Conservation (phyloP, 64 coral and sea anemone genomes). For the Dendronephthya gigantea region DNA sequence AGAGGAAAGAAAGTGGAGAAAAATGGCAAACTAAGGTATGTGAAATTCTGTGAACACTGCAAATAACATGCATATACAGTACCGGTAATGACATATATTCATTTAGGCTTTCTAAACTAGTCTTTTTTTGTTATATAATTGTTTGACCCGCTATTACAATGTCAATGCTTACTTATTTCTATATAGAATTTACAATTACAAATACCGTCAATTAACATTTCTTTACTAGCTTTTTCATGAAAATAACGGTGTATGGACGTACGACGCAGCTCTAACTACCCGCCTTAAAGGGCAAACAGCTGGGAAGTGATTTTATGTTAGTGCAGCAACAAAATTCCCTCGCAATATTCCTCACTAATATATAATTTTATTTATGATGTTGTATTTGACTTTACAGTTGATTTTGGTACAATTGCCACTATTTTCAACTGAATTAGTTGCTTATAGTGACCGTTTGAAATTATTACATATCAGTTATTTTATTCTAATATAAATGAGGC, state of each 20-base stretch:
- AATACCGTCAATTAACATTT: background rate
- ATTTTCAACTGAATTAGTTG: no score
- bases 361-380: no score
- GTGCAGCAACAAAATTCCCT: no score
- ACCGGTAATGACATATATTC: background rate
- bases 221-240: constrained; percentile 78
- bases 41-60: background rate
- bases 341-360: no score
- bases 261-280: constrained; percentile 58
- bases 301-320: background rate
- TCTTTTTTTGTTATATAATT: no score
- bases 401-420: no score
- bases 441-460: no score
- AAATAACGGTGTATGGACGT: constrained; percentile 73
- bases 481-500: no score
- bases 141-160: no score
- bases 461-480: no score
- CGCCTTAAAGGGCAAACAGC: background rate
- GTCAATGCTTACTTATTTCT: background rate
- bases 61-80: background rate
- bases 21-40: constrained; percentile 93
- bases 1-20: constrained; percentile 67
- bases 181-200: background rate
- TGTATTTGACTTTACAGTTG: no score
- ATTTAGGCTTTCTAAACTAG: background rate